phyloP scores from a whole-genome alignment of 1,140 invertebrate species.

The Asbolus verrucosus region DNA sequence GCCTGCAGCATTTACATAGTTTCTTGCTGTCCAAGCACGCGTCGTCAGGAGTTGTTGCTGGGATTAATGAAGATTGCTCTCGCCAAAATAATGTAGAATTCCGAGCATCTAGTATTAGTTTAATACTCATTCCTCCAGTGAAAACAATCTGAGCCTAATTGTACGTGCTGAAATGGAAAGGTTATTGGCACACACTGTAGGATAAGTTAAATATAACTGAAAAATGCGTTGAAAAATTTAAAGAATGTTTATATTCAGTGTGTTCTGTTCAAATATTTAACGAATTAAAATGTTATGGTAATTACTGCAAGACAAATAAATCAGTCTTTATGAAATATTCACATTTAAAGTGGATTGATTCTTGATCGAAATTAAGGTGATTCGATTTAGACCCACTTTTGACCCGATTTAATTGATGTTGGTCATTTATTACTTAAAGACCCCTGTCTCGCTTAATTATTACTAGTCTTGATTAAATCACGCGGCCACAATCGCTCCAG shows the following conservation, averaged over 20 bases:
- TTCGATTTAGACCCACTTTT: conserved; percentile 13
- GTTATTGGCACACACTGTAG: conserved; percentile 5
- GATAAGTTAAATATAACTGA: conserved; percentile 13
- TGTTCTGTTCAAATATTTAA: background rate
- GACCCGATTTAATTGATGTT: conserved; percentile 29
- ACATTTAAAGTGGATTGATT: conserved; percentile 31
- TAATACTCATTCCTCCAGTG: conserved; percentile 1
- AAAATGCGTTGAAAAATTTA: background rate
- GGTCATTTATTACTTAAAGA: conserved; percentile 36
- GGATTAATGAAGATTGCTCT: conserved; percentile 9
- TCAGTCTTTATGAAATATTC: conserved; percentile 42
- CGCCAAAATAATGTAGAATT: conserved; percentile 8
- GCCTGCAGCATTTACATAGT: conserved; percentile 31
- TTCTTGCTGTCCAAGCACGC: conserved; percentile 13
- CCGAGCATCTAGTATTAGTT: background rate
- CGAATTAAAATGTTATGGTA: too few relatives aligned
- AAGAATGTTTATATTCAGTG: conserved; percentile 7
- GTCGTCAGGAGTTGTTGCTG: conserved; percentile 15
- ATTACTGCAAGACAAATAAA: too few relatives aligned
- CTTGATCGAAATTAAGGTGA: conserved; percentile 24
- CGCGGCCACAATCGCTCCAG: background rate
- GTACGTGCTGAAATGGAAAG: conserved; percentile 11
- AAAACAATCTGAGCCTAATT: conserved; percentile 28
- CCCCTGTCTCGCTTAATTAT: conserved; percentile 23
- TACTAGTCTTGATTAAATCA: conserved; percentile 19